Evolutionary conservation across 2,888 invertebrate species (phyloP), one percentile per base, ranked within the genome.

Genomic region (Hetaerina titia): DNA sequence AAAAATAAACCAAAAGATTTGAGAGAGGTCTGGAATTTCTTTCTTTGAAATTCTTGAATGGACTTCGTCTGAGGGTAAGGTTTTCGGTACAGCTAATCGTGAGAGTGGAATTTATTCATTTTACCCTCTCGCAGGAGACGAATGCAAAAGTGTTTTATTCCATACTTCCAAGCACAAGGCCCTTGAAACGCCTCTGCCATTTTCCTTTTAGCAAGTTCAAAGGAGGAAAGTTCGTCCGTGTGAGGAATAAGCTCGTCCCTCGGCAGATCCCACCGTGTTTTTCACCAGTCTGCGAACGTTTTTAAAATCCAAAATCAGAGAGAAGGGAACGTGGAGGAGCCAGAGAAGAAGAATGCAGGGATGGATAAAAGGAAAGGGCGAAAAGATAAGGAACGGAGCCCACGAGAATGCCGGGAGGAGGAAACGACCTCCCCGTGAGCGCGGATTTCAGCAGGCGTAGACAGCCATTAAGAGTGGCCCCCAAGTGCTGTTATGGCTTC

Each of bases 401-500:
- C 22, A 22, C 22, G 5, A 19, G 69, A 7, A 22, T 22, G 7
- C 69, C 15, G 22, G 69, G 69, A 17, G 69, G 69, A 69, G 22
- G 69, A 69, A n/a, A 11, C 19, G 69, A 69, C 22, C 19, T 17
- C 64, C 22, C 69, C 69, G 22, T 1, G 22, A 17, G 69, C 22
- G 69, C 19, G 69, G 69, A 69, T 69, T 19, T 7, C 69, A 22
- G 22, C 69, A 69, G 69, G 22, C 69, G 69, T 69, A 69, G 69
- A 69, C 31, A 45, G 64, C 64, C 90, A 90, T 90, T 90, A 63
- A 90, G 90, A 90, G 90, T 45, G 60, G 60, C 56, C 57, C 56
- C 2, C 1, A 31, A 25, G 60, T 58, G 9, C 31, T 90, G 60
- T 90, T 60, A 90, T 64, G 90, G 15, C 90, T 90, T 11, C 90